Conservation (phyloP, 2,797 vertebrate species). For the Argentina silus region DNA sequence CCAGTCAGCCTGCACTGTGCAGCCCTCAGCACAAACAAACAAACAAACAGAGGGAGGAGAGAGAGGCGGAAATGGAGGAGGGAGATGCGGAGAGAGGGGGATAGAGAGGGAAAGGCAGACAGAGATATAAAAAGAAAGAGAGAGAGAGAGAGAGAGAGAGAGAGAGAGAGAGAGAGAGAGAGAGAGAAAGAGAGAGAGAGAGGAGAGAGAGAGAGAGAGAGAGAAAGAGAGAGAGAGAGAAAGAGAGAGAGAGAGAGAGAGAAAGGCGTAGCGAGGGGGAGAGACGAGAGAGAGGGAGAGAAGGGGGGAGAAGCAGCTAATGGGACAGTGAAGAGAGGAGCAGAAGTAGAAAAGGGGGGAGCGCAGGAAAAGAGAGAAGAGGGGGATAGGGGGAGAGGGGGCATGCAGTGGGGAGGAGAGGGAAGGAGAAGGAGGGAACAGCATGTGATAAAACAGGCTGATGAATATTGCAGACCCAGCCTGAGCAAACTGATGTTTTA, state of each 20-base stretch:
- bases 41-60: not conserved
- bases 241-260: not conserved
- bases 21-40: not conserved
- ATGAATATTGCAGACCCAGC: slow-evolving; percentile 20
- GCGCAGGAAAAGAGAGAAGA: not conserved
- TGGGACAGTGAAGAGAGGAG: not conserved
- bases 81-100: no score
- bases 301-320: not conserved
- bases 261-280: not conserved
- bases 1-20: not conserved
- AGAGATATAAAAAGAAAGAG: not conserved
- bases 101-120: no score
- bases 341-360: not conserved
- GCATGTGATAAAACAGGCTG: slow-evolving; percentile 1
- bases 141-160: not conserved
- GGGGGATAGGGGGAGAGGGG: not conserved
- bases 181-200: not conserved
- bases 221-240: not conserved
- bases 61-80: no score
- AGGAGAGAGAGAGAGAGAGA: not conserved
- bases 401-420: no score
- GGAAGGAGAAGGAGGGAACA: not conserved
- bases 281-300: not conserved
- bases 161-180: not conserved
- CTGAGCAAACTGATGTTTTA: not conserved